phyloP scores from a whole-genome alignment of 2,113 vertebrate genomes.

The Bos javanicus region DNA sequence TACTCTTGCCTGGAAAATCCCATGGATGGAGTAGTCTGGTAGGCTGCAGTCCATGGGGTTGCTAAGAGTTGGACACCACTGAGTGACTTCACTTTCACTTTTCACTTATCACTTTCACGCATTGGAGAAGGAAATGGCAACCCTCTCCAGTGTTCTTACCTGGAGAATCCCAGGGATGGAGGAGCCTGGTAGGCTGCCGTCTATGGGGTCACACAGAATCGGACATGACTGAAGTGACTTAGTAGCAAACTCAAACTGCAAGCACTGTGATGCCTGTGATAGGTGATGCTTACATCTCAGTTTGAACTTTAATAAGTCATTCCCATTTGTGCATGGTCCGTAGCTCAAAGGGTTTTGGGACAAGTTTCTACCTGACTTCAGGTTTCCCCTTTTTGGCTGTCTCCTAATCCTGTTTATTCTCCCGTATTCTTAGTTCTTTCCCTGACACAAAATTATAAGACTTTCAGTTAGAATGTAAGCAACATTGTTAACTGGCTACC shows the following conservation, averaged over 20 bases:
- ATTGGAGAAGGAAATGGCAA: no score
- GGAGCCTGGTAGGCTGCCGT: no score
- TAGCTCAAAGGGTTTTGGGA: neutral
- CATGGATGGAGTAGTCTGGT: no score
- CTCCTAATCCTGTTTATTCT: neutral
- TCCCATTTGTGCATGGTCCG: neutral
- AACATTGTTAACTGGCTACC: neutral
- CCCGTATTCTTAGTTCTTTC: neutral
- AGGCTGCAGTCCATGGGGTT: no score
- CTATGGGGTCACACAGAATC: no score
- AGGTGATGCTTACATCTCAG: neutral
- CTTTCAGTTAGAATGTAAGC: neutral
- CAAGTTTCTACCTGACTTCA: neutral
- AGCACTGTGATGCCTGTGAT: neutral
- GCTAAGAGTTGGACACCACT: no score
- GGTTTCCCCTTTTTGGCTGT: neutral
- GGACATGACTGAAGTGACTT: no score
- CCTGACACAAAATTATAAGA: neutral
- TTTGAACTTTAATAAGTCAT: neutral
- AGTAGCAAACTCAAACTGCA: neutral
- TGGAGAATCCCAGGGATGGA: no score
- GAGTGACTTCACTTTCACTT: no score
- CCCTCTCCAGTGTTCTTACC: no score
- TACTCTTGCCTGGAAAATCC: no score
- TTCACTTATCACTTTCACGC: no score